Conservation (phyloP, 2,888 invertebrate species). For the Morinoia aosen region DNA sequence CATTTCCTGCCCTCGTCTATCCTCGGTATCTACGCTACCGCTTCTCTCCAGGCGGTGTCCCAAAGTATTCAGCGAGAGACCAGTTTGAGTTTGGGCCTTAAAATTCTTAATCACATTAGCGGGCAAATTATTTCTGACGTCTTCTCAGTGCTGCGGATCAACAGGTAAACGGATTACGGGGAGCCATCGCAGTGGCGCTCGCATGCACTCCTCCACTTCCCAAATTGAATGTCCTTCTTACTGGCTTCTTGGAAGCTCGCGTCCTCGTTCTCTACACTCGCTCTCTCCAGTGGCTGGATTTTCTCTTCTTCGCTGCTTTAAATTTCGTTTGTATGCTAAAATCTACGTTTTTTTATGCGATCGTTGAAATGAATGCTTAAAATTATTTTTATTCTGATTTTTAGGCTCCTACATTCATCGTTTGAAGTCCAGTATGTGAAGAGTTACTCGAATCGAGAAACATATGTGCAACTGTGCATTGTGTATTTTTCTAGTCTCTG, state of each 20-base stretch:
- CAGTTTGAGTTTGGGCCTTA: constrained; percentile 39
- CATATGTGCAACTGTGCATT: background rate
- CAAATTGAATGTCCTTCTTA: constrained; percentile 6
- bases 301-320: background rate
- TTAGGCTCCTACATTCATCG: no score
- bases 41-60: background rate
- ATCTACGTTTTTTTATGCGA: background rate
- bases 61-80: constrained; percentile 1
- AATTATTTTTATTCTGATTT: no score
- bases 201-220: constrained; percentile 1
- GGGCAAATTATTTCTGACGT: constrained; percentile 46
- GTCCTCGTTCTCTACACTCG: background rate
- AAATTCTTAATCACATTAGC: constrained; percentile 51
- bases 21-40: background rate
- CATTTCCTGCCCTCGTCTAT: background rate
- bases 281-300: background rate
- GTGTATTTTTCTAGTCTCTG: no score
- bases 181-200: constrained; percentile 24
- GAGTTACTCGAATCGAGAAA: background rate
- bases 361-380: background rate
- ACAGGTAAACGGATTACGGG: constrained; percentile 47
- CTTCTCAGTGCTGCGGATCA: constrained; percentile 48
- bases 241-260: background rate
- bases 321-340: background rate
- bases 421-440: background rate